These are phyloP conservation scores for Oxygymnocypris stewartii DNA, from an alignment of 2,113 vertebrate species.

Conservation along the genomic window DNA sequence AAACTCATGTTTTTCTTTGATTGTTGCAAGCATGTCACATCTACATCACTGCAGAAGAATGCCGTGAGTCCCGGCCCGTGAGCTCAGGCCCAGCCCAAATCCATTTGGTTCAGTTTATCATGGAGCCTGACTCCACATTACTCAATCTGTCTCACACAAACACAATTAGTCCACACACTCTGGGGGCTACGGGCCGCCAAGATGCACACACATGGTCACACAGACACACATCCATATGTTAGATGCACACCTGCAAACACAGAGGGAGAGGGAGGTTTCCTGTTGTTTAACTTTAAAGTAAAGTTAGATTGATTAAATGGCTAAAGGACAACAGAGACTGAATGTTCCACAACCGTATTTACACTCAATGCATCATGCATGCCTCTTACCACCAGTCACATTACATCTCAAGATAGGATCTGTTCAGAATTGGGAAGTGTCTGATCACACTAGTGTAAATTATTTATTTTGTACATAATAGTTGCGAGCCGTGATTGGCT, in stretches of 20 bases:
- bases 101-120: conserved; percentile 66
- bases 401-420: background rate
- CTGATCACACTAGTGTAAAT: background rate
- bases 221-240: conserved; percentile 1
- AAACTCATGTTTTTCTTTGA: background rate
- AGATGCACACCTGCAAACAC: conserved; percentile 4
- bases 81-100: conserved; percentile 48
- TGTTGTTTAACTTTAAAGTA: background rate
- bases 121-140: conserved; percentile 14
- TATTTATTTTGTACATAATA: background rate
- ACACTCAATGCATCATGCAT: background rate
- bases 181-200: background rate
- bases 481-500: background rate
- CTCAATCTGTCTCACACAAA: conserved; percentile 12
- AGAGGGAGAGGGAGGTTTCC: conserved; percentile 1
- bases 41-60: conserved; percentile 30
- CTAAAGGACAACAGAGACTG: background rate
- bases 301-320: background rate
- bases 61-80: background rate
- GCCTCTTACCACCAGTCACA: background rate
- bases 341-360: background rate
- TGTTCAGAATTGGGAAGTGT: background rate
- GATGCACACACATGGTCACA: background rate
- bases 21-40: conserved; percentile 15
- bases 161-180: conserved; percentile 31